These are phyloP conservation scores for Pogonophryne albipinna DNA, from an alignment of 2,797 vertebrate genomes.

Conservation along the genomic window DNA sequence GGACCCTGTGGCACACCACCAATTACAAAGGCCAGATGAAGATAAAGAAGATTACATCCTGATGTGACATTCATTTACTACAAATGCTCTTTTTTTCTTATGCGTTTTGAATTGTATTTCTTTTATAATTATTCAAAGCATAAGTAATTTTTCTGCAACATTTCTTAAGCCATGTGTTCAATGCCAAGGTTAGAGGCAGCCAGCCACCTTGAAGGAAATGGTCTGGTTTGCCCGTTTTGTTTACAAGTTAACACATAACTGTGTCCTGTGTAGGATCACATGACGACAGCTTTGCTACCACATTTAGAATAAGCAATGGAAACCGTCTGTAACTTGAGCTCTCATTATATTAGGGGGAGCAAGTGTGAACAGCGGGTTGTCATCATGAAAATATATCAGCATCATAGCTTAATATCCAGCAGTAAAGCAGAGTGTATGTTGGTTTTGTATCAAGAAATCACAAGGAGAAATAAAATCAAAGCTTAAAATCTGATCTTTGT, in stretches of 20 bases:
- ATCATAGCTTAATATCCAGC: conserved; percentile 15
- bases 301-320: conserved; percentile 46
- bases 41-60: not conserved
- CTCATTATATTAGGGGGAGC: conserved; percentile 12
- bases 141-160: not conserved
- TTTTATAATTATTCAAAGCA: not conserved
- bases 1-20: conserved; percentile 14
- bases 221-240: conserved; percentile 28
- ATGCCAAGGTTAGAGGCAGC: conserved; percentile 8
- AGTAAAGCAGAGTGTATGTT: not conserved
- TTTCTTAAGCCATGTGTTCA: not conserved
- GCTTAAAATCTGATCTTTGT: not conserved
- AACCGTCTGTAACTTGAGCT: conserved; percentile 49
- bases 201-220: conserved; percentile 41
- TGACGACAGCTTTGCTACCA: conserved; percentile 18
- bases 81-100: not conserved
- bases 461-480: not conserved
- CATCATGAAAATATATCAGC: conserved; percentile 26
- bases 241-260: conserved; percentile 37
- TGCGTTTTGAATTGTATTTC: not conserved
- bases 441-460: not conserved
- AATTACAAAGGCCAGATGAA: not conserved
- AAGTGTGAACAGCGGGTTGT: conserved; percentile 54
- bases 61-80: not conserved
- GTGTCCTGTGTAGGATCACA: conserved; percentile 29